Evolutionary conservation across 2,888 invertebrate species (phyloP), one percentile per base, ranked within the genome.

Genomic region (Melanotus villosus): DNA sequence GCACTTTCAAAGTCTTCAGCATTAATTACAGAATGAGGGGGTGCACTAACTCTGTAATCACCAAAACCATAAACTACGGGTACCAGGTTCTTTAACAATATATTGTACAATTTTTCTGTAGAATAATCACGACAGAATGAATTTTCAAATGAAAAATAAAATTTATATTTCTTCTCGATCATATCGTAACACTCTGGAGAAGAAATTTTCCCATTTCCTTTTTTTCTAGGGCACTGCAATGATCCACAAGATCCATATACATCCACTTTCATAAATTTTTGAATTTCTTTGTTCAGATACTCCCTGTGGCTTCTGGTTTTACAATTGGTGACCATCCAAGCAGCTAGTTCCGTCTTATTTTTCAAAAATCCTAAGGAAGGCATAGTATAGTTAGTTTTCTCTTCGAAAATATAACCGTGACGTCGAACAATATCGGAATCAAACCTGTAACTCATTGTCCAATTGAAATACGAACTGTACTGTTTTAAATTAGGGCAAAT

Each of bases 211-310:
- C 87, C 88, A 34, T 59, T 21, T 2, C 59, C 47, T 6, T 68
- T 26, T 5, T 62, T 58, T 34, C 65, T 72, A 0, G 77, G 70
- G 63, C 82, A 87, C 76, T 75, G 80, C 1, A 81, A 75, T 0
- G 76, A 73, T 0, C 91, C 90, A 79, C 92, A 92, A 0, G 77
- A 78, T n/a, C 91, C 92, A 76, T 86, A 91, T 21, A 91, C 84
- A 78, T 91, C 90, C 7, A 92, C 87, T 1, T 83, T 74, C 12
- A 93, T 87, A 78, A 88, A 83, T 67, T 87, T 86, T 47, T 85
- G 83, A 32, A 93, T 80, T 71, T 87, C 87, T 62, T 80, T 64
- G 3, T 84, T 85, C 60, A 87, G 80, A 6, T 79, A 52, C 67
- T 86, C 85, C 10, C 89, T 83, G 12, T 80, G 76, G 67, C 87